Percentiles rank a stretch among this genome's conserved stretches.
These are phyloP conservation scores for Andrena marginata DNA, from an alignment of 2,888 invertebrate genomes.

Conservation along the genomic window DNA sequence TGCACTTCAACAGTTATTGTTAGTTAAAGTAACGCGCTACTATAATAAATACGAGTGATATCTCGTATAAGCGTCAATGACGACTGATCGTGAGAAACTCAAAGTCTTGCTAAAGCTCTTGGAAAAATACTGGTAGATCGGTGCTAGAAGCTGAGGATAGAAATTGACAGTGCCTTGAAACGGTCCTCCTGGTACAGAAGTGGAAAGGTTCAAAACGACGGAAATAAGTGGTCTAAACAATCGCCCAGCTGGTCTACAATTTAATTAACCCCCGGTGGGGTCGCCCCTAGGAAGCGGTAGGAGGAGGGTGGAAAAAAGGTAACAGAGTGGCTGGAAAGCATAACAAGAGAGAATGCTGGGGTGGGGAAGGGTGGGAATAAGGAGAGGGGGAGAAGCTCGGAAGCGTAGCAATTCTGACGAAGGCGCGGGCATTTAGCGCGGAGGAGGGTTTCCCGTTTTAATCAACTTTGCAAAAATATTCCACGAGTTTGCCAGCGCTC, in stretches of 20 bases:
- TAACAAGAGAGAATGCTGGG: slow-evolving; percentile 18
- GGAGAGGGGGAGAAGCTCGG: slow-evolving; percentile 13
- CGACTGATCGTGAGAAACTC: no score
- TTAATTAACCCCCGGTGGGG: slow-evolving; percentile 37
- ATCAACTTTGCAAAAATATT: slow-evolving; percentile 75
- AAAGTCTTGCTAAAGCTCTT: no score
- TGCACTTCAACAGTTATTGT: no score
- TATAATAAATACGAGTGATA: no score
- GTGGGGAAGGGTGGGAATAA: background rate
- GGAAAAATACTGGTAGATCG: no score
- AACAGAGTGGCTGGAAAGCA: slow-evolving; percentile 28
- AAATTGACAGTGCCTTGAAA: background rate
- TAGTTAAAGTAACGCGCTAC: no score
- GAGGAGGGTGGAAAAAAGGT: slow-evolving; percentile 10
- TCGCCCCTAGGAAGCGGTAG: slow-evolving; percentile 2
- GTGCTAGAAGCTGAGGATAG: no score
- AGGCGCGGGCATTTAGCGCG: slow-evolving; percentile 45
- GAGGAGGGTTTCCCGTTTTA: slow-evolving; percentile 67
- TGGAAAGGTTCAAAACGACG: background rate
- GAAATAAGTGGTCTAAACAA: slow-evolving; percentile 14
- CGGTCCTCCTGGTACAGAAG: background rate
- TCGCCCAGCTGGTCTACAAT: slow-evolving; percentile 32
- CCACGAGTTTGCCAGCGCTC: slow-evolving; percentile 28
- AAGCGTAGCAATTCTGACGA: slow-evolving; percentile 42
- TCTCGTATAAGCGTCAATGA: no score